Base-by-base conservation (phyloP, 1,140 invertebrate genomes). In the Colletes latitarsis region DNA sequence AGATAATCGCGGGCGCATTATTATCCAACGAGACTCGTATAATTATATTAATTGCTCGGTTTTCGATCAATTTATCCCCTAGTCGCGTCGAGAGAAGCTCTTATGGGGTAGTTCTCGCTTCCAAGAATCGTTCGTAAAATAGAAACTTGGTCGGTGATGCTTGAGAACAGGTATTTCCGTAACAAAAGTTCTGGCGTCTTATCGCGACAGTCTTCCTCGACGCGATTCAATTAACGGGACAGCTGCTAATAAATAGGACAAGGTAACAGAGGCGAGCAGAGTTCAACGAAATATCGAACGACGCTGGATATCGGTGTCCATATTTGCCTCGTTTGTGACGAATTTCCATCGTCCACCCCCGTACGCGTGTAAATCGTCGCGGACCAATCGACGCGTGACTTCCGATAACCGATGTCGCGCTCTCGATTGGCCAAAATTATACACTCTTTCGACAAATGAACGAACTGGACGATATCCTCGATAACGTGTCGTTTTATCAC, bases 31-130 rank as follows among this genome's bases (percentile, higher is more conserved):
- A n/a, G n/a, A n/a, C n/a, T n/a, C n/a, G 53, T 39, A 15, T 79
- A 69, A 87, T 87, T 83, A 80, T 68, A 83, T 72, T 88, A 88
- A 88, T 88, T 87, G 81, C 72, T 30, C 58, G 77, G 57, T 81
- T 81, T 82, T 76, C 64, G 60, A 21, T 30, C 19, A 52, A 82
- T 86, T 41, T 39, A 76, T 75, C 71, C 39, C 49, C 43, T 9
- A 4, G 19, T n/a, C n/a, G 15, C 43, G 3, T 3, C 43, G 64
- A 49, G 21, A 49, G 9, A 30, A 30, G 30, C 30, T 30, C 30
- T 30, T 30, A 30, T 30, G 30, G 30, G 30, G 30, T 30, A 46
- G 6, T 46, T 46, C 43, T 0, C 9, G 6, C 43, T 43, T 6
- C 9, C 43, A 46, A 46, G 43, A 6, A 8, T 6, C 43, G 43